Evolutionary conservation across 2,888 invertebrate species (phyloP).

Genomic region (Dolichopus griseipennis): DNA sequence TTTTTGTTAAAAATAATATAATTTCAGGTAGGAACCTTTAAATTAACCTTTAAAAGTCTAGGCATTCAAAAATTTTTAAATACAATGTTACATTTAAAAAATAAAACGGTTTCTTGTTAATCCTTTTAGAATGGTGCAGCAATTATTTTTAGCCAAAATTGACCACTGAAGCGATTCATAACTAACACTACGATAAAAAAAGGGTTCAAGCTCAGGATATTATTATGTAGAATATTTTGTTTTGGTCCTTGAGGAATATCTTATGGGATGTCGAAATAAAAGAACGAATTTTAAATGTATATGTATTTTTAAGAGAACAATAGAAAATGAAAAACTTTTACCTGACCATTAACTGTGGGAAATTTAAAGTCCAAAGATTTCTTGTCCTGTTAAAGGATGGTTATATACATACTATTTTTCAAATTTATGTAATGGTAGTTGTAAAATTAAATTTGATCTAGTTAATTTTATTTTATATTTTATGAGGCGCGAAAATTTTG

Average conservation of each 20-base stretch:
- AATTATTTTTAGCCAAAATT: neutral
- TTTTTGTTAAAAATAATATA: neutral
- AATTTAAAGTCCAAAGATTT: neutral
- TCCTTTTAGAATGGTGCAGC: neutral
- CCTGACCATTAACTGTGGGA: neutral
- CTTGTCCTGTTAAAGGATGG: too few species aligned
- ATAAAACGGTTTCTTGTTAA: neutral
- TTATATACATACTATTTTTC: too few species aligned
- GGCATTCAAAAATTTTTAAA: neutral
- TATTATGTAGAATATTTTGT: neutral
- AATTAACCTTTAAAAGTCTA: neutral
- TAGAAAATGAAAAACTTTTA: neutral
- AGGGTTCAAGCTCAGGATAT: neutral
- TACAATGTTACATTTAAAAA: neutral
- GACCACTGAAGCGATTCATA: neutral
- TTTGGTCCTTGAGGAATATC: neutral
- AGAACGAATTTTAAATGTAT: too few species aligned
- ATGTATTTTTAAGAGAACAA: too few species aligned
- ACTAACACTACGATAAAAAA: neutral
- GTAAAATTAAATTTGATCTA: too few species aligned
- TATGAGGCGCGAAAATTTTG: too few species aligned
- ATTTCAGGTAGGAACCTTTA: neutral
- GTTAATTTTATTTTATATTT: too few species aligned
- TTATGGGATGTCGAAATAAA: neutral
- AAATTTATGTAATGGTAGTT: too few species aligned